Base-by-base conservation (phyloP, 2,113 vertebrate species). In the Forbesichthys papilliferus region DNA sequence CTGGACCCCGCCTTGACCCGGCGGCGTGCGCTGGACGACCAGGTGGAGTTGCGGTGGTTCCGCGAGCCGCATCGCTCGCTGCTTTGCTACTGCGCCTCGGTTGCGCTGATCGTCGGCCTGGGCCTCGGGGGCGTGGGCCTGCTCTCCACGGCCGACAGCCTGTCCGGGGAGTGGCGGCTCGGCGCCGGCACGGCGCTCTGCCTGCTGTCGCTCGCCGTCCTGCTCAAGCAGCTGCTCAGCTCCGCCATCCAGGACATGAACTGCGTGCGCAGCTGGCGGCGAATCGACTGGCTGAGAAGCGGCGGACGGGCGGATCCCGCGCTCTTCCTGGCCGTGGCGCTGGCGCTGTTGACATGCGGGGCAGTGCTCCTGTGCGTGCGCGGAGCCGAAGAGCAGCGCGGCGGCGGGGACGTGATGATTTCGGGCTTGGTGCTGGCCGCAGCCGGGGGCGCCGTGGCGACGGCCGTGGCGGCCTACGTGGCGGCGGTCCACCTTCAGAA, bases 171-270 rank as follows among this genome's bases (percentile, higher is more conserved):
- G 81, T 98, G 98, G 98, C 93, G 96, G 11, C 90, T 99, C 10
- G 95, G 92, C 0, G 93, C 94, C 16, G 98, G 98, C 71, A 96
- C 95, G 0, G 92, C 90, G 0, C 94, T 99, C 64, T 99, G 98
- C 81, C 93, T 99, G 46, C 85, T 99, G 74, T 95, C 96, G n/a
- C 90, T 99, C 68, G 83, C 94, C 0, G 91, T 99, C 10, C 92
- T 99, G 36, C 94, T 97, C 75, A 99, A 99, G 87, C 98, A 98
- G 89, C 93, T 99, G 74, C 91, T 99, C 82, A 98, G 97, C 88
- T 98, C 97, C 0, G 98, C 98, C 0, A 93, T 99, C 79, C 98
- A 99, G 92, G 98, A 99, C 91, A 99, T 98, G 96, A 97, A 98
- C 82, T 99, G 98, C 16, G 85, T 99, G 55, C 94, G 74, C 71